Base-by-base conservation (phyloP, 2,797 vertebrate species). In the Synanceia verrucosa region DNA sequence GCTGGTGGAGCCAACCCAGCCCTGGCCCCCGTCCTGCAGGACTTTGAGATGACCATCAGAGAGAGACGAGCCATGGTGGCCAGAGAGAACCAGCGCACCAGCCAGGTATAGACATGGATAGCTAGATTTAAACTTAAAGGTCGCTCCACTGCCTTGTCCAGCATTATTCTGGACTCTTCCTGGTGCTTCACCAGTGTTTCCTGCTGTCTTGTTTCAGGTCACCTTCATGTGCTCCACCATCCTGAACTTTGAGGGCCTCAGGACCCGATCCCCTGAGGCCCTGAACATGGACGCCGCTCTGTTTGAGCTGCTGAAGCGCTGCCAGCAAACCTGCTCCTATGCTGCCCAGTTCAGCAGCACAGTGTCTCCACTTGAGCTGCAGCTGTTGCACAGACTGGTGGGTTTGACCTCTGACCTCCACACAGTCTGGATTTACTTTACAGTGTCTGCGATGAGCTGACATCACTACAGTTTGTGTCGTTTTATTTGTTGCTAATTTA, bases 181-280 rank as follows among this genome's bases (percentile, higher is more conserved):
- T 43, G 23, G 34, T n/a, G n/a, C n/a, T n/a, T n/a, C n/a, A n/a
- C n/a, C n/a, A n/a, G n/a, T n/a, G 9, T 33, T 18, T 13, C 28
- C 3, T 36, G 0, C 9, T 4, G 0, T 23, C 37, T 55, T 21
- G 10, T 23, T 36, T 12, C 60, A 93, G 96, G 98, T 99, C 69
- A 98, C 97, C 26, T 99, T 99, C 90, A 93, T 99, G 59, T 99
- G 98, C 91, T 98, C 97, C 76, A 99, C 98, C 41, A 97, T 99
- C 86, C 95, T 99, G 55, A 98, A 98, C 86, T 98, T 99, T 73
- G 98, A 99, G 90, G 94, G 97, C 39, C 94, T 99, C 33, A 96
- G 98, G n/a, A 99, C 96, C 0, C 95, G 98, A 56, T 97, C 97
- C 55, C 89, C 96, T 0, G 98, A 99, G 87, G 96, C 97, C 31